Evolutionary conservation across 2,113 vertebrate species (phyloP).

Genomic region (Illadopsis cleaveri): DNA sequence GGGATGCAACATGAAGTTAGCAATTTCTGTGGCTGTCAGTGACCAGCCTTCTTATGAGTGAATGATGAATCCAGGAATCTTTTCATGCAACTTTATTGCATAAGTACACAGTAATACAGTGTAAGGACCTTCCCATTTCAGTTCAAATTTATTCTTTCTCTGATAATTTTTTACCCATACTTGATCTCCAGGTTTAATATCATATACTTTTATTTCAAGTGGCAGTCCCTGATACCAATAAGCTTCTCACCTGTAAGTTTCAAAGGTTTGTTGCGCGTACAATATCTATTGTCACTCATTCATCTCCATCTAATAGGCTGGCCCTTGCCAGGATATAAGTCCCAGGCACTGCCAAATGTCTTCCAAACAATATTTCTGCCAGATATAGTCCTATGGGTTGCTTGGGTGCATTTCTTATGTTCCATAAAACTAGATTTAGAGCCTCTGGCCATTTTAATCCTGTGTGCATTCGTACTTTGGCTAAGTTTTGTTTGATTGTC

Average conservation of each 20-base stretch:
- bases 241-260: background rate
- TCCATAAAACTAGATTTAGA: too few relatives aligned
- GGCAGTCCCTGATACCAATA: background rate
- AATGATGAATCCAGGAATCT: background rate
- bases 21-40: background rate
- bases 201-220: background rate
- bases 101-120: background rate
- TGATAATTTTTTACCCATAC: background rate
- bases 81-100: background rate
- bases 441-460: too few relatives aligned
- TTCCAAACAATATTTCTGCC: too few relatives aligned
- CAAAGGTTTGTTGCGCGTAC: background rate
- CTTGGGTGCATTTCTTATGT: too few relatives aligned
- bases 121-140: background rate
- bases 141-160: background rate
- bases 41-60: background rate
- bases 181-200: background rate
- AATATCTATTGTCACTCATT: background rate
- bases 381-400: too few relatives aligned
- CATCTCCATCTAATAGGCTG: too few relatives aligned
- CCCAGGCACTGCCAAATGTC: too few relatives aligned
- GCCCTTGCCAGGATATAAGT: too few relatives aligned
- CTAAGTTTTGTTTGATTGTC: too few relatives aligned
- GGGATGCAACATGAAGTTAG: background rate
- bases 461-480: too few relatives aligned